Evolutionary conservation across 2,888 invertebrate genomes (phyloP).

Genomic region (Harmothoe impar): DNA sequence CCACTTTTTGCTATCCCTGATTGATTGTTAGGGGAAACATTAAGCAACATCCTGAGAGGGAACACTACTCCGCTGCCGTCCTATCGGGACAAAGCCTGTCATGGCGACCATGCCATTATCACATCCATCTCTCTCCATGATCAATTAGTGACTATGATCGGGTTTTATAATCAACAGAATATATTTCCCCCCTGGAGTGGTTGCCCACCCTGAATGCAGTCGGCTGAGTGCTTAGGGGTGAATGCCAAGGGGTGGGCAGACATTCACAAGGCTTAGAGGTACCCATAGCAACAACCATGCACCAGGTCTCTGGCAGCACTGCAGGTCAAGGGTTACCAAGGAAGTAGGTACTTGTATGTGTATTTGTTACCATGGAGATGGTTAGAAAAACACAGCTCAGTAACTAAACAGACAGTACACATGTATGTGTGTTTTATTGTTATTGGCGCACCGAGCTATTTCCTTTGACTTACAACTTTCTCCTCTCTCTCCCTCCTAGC

Average conservation of each 20-base stretch:
- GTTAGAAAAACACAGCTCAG: not conserved
- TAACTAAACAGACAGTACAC: not conserved
- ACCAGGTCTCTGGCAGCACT: not conserved
- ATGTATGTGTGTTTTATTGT: not conserved
- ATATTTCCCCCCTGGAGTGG: not conserved
- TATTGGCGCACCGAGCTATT: too few species aligned
- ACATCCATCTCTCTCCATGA: not conserved
- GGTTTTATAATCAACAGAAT: slow-evolving; percentile 6
- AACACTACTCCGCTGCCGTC: not conserved
- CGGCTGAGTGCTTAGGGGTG: not conserved
- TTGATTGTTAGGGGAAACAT: too few species aligned
- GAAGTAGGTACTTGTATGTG: not conserved
- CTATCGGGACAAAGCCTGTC: slow-evolving; percentile 1
- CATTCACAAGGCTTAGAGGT: too few species aligned
- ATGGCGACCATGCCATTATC: not conserved
- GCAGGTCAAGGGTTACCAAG: not conserved
- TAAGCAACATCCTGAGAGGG: too few species aligned
- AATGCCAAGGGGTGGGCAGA: too few species aligned
- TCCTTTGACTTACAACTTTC: too few species aligned
- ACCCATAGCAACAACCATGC: too few species aligned
- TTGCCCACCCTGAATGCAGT: not conserved
- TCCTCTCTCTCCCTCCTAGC: too few species aligned
- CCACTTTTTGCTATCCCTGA: too few species aligned
- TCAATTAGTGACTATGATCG: slow-evolving; percentile 4
- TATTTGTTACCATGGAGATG: slow-evolving; percentile 20